Base-by-base conservation (phyloP, 2,888 invertebrate genomes). In the Eudemis profundana region DNA sequence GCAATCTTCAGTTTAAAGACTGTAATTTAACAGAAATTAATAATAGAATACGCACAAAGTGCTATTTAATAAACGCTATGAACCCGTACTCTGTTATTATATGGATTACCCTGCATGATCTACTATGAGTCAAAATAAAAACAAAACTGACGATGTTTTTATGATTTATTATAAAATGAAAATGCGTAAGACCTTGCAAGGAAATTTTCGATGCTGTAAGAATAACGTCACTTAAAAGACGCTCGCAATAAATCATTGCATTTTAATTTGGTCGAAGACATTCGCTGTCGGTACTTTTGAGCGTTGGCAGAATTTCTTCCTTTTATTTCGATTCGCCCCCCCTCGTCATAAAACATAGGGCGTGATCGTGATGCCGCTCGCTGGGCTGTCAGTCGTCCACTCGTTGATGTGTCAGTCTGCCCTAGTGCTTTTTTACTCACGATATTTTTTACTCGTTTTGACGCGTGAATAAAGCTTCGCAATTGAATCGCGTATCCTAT, bases 211-310 rank as follows among this genome's bases (percentile, higher is more conserved):
- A 64, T 15, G 36, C 46, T 47, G 40, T 27, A 53, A 51, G 64
- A 65, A 60, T 46, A 27, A 71, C 70, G 74, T 74, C 76, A 74
- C 75, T 71, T 60, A 66, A 77, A 66, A 69, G 63, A 69, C 71
- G 70, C 64, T 69, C 66, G 72, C 72, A 72, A 86, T 86, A 85
- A 85, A 86, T 86, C 84, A 84, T 81, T 76, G 78, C 77, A 73
- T 81, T 87, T 86, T 86, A 86, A 86, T 86, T 86, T 85, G 76
- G 78, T 76, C 76, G 77, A 77, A 80, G 82, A 80, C 84, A 78
- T 84, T 79, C 78, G 75, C 78, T 72, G 77, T 73, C 44, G 50
- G 74, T 79, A 76, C 79, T 75, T 83, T 82, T 79, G 72, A 76
- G 76, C 77, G 78, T 73, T 79, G 80, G 78, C 79, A 82, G 81